Percentiles rank a stretch among this genome's conserved stretches.
phyloP scores from a whole-genome alignment of 1,140 invertebrate genomes.

The Vollenhovia emeryi region DNA sequence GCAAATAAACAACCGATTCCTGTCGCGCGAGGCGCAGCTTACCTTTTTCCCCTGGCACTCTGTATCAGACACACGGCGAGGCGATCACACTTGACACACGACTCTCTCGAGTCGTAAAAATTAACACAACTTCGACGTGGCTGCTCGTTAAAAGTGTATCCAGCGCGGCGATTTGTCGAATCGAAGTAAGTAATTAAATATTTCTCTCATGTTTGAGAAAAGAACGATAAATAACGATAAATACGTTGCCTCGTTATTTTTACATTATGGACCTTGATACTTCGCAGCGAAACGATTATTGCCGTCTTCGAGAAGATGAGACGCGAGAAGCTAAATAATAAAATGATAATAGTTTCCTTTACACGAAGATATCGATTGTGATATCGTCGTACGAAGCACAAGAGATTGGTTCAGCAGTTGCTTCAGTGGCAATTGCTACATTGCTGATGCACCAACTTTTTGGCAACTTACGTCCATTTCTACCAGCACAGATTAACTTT shows the following conservation, averaged over 20 bases:
- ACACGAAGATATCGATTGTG: neutral
- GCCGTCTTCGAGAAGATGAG: neutral
- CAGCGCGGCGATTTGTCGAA: neutral
- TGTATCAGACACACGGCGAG: neutral
- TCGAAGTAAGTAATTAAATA: neutral
- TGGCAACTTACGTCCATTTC: too few relatives aligned
- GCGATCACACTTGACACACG: neutral
- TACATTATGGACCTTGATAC: neutral
- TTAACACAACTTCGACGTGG: neutral
- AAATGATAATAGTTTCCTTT: neutral
- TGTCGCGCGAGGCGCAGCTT: neutral
- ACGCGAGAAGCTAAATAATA: neutral
- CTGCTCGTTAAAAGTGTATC: conserved; percentile 3
- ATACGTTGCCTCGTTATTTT: neutral
- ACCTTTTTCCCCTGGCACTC: neutral
- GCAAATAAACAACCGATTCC: neutral
- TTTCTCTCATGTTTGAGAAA: neutral
- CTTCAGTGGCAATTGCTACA: neutral
- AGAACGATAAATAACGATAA: neutral
- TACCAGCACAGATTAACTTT: too few relatives aligned
- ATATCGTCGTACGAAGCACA: neutral
- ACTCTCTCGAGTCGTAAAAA: neutral
- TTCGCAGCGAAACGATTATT: neutral
- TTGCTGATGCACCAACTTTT: neutral
- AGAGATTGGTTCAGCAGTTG: neutral